Base-by-base conservation (phyloP, 2,888 invertebrate species). In the Dryococelus australis region DNA sequence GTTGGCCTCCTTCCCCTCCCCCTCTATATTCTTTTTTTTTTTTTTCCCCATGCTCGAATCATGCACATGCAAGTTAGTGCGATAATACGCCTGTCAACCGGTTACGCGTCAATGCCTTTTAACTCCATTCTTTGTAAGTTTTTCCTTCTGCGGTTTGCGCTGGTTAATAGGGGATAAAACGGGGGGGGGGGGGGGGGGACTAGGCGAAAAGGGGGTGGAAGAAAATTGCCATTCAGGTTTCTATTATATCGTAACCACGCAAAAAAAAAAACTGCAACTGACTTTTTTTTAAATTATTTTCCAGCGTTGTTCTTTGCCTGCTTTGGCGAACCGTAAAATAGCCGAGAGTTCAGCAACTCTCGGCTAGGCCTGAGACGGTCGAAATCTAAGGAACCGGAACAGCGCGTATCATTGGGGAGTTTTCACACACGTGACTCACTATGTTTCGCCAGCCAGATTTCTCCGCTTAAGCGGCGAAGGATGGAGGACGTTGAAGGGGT, bases 401-500 rank as follows among this genome's bases (percentile, higher is more conserved):
- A 65, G 65, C 24, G 65, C 24, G 65, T 65, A 20, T 24, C 65
- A 65, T n/a, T 65, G 65, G 65, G 65, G 16, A n/a, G 65, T n/a
- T 65, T 65, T 65, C 65, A 65, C 65, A 65, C 65, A 65, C 65
- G 24, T 65, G 65, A 65, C 65, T 65, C 65, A 65, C n/a, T 65
- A 8, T 8, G 65, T 47, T 47, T 13, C 47, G 8, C 12, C 47
- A 0, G 24, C 3, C 8, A 65, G 65, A 65, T 65, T 65, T 65
- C 65, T 65, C 65, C 65, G 0, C 16, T 51, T 51, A 16, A 16
- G 35, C 47, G 47, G 12, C 8, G 47, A 47, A 13, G 47, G 47
- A 16, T 13, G 8, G 5, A 5, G 47, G 47, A 47, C 1, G 47
- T 5, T 47, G 47, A 6, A 5, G 16, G 16, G 8, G n/a, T n/a